A percentile compares a stretch with the other conserved stretches of the same genome.
Evolutionary conservation across 2,888 invertebrate genomes (phyloP).

Genomic region (Lasioglossum marginatum): DNA sequence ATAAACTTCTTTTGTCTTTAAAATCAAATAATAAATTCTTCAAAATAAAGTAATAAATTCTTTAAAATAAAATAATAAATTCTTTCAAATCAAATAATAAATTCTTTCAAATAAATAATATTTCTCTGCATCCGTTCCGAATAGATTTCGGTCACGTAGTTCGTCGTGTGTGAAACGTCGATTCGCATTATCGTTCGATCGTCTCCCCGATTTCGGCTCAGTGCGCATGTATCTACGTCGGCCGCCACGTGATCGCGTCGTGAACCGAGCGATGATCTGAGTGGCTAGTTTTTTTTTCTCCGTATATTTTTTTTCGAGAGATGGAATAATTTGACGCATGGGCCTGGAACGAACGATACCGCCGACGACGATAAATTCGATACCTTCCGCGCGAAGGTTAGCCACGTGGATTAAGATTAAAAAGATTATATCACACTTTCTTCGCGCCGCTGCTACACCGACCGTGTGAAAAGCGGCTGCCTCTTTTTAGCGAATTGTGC

Average conservation of each 20-base stretch:
- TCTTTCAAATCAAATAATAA: no score
- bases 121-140: neutral
- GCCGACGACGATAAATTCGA: conserved; percentile 10
- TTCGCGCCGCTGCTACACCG: neutral
- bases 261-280: conserved; percentile 32
- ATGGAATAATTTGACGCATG: conserved; percentile 31
- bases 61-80: no score
- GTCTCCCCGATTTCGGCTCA: conserved; percentile 19
- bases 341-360: neutral
- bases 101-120: neutral
- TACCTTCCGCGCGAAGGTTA: conserved; percentile 20
- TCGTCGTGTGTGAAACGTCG: neutral
- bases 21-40: no score
- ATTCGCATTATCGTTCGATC: neutral
- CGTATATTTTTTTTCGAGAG: neutral
- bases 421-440: conserved; percentile 10
- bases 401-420: neutral
- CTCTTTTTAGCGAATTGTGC: neutral
- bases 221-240: conserved; percentile 5
- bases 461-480: neutral
- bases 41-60: no score
- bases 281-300: conserved; percentile 12
- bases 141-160: neutral
- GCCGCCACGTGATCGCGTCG: conserved; percentile 45
- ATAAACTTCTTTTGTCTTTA: neutral